Conservation (phyloP, 2,113 vertebrate species). For the Actinemys pallida region DNA sequence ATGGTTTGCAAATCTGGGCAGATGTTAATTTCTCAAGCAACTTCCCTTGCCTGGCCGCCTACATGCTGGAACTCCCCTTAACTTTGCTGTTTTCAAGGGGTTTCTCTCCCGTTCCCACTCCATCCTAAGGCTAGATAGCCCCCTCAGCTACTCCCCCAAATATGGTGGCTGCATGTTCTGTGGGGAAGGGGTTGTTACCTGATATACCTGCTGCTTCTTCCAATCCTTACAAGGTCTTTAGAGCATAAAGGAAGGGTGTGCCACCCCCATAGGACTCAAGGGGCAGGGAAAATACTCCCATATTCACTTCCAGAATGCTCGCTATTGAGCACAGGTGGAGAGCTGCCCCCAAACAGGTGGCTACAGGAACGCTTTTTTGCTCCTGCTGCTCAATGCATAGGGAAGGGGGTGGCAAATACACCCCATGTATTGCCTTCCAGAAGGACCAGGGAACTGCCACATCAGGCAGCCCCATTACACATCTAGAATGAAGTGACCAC, state of each 20-base stretch:
- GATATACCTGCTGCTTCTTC: background rate
- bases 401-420: background rate
- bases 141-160: background rate
- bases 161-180: too few relatives aligned
- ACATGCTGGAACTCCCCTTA: background rate
- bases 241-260: accelerated
- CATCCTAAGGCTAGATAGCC: background rate
- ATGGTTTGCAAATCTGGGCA: background rate
- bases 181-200: accelerated
- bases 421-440: background rate
- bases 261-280: accelerated
- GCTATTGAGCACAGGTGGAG: background rate
- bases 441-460: background rate
- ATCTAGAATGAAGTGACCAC: background rate
- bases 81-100: background rate
- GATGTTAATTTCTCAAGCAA: background rate
- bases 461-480: background rate
- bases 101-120: background rate
- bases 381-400: background rate
- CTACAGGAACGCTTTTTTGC: background rate
- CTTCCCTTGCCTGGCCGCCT: background rate
- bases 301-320: background rate
- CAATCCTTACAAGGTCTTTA: background rate
- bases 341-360: background rate
- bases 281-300: background rate